Evolutionary conservation across 2,797 vertebrate species (phyloP).

Genomic region (Aldrovandia affinis): DNA sequence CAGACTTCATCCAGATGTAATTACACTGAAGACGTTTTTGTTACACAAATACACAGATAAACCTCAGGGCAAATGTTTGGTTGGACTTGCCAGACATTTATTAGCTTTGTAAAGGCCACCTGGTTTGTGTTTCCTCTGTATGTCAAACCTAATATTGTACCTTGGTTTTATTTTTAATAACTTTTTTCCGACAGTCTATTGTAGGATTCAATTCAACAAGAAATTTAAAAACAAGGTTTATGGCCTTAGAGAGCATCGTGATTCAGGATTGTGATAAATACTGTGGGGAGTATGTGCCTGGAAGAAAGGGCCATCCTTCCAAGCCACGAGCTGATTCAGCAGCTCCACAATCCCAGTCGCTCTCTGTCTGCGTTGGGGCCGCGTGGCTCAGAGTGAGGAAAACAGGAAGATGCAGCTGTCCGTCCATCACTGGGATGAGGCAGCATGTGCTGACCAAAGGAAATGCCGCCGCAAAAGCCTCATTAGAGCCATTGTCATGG

Average conservation of each 20-base stretch:
- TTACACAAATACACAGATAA: too few relatives aligned
- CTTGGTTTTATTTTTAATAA: background rate
- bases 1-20: too few relatives aligned
- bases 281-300: background rate
- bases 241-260: background rate
- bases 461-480: background rate
- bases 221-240: background rate
- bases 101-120: too few relatives aligned
- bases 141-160: background rate
- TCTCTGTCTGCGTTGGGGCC: background rate
- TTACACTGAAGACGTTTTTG: too few relatives aligned
- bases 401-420: slow-evolving; percentile 21
- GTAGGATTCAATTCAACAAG: background rate
- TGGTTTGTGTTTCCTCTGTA: background rate
- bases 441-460: slow-evolving; percentile 7
- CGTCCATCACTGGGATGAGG: background rate
- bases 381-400: slow-evolving; percentile 8
- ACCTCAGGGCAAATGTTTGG: too few relatives aligned
- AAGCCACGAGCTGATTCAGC: slow-evolving; percentile 8
- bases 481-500: background rate
- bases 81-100: too few relatives aligned
- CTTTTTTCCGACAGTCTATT: background rate
- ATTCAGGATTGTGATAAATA: background rate
- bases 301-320: background rate
- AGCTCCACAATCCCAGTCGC: background rate